Base-by-base conservation (phyloP, 1,140 invertebrate genomes). In the Eriocheir sinensis region DNA sequence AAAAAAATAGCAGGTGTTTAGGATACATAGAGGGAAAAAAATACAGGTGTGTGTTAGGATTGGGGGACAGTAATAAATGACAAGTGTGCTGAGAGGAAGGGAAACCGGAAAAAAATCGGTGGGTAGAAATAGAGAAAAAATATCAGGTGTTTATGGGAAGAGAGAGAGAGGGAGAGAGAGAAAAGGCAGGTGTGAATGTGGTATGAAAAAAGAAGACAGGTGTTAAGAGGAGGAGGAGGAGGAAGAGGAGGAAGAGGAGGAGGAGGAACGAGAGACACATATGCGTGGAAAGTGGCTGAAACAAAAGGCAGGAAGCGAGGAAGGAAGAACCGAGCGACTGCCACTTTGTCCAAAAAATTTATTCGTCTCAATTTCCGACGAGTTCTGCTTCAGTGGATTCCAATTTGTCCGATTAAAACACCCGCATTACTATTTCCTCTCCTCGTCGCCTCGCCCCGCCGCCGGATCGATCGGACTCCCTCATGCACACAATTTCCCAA, bases 391-490 rank as follows among this genome's bases (percentile, higher is more conserved):
- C 60, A 72, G 21, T n/a, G 21, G 60, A 6, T 72, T 72, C 60
- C 60, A 72, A 72, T 72, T 72, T 72, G 60, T 72, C 21, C 60
- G 60, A 72, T 72, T 72, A 72, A 72, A 72, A 72, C 60, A 72
- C n/a, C n/a, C 60, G 60, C n/a, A 72, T 72, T 72, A 72, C n/a
- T 72, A 72, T 72, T 72, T 72, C 60, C 60, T 72, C 60, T 72
- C n/a, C n/a, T 72, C 12, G 60, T 72, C 60, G 6, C n/a, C n/a
- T 72, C 60, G 6, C n/a, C n/a, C 60, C 6, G 2, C n/a, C 21
- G 17, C 8, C 1, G 21, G 17, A 72, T 72, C 60, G 60, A 72
- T 72, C n/a, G 27, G 6, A 72, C 60, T 72, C 60, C 6, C 17
- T 72, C 4, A 72, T 72, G n/a, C n/a, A n/a, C n/a, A n/a, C n/a